These are phyloP conservation scores for Cynodonichthys magdalenae DNA, from an alignment of 2,797 vertebrate species.

Conservation along the genomic window DNA sequence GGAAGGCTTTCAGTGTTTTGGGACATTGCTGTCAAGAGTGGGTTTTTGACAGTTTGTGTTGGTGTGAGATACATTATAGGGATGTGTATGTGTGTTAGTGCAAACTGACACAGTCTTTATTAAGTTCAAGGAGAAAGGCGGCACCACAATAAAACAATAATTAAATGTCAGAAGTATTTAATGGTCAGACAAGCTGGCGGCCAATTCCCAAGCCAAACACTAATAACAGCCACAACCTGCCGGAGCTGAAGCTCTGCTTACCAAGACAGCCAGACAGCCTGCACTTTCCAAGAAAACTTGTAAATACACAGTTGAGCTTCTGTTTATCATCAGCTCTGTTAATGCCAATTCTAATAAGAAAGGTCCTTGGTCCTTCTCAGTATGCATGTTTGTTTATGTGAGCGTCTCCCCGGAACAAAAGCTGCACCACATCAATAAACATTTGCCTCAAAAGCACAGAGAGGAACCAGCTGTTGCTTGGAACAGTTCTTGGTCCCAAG, in stretches of 20 bases:
- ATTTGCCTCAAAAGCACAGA: not conserved
- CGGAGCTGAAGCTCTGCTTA: constrained; percentile 36
- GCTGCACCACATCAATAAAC: constrained; percentile 3
- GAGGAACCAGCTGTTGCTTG: not conserved
- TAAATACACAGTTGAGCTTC: constrained; percentile 30
- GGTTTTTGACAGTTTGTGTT: constrained; percentile 22
- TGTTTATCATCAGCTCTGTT: constrained; percentile 22
- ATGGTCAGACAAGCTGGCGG: constrained; percentile 46
- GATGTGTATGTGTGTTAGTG: not conserved
- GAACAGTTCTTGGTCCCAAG: constrained; percentile 3
- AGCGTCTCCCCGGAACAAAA: not conserved
- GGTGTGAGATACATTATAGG: not conserved
- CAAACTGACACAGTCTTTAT: constrained; percentile 44
- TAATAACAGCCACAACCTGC: constrained; percentile 62
- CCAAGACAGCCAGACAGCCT: constrained; percentile 27
- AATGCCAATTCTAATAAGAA: constrained; percentile 5
- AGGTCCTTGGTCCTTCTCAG: not conserved
- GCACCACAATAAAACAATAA: constrained; percentile 69
- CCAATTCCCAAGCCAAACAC: constrained; percentile 56
- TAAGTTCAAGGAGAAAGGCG: constrained; percentile 53
- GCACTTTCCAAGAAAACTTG: constrained; percentile 36
- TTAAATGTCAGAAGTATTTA: constrained; percentile 76
- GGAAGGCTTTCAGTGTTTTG: constrained; percentile 4
- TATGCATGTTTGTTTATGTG: constrained; percentile 9
- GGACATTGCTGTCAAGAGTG: constrained; percentile 10